Conservation (phyloP, 1,140 invertebrate genomes). For the Dendroctonus valens region DNA sequence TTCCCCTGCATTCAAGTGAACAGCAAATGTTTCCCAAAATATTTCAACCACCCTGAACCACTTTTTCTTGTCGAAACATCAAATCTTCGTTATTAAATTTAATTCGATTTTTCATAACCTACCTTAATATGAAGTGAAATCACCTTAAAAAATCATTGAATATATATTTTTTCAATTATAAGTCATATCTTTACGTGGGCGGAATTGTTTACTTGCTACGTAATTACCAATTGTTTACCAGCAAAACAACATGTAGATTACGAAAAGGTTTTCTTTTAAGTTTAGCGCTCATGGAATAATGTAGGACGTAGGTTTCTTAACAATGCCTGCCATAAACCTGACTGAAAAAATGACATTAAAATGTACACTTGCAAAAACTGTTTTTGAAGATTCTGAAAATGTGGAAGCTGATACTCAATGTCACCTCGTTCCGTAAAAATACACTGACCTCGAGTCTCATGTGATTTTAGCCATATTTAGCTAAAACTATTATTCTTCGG, state of each 20-base stretch:
- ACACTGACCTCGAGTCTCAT: conserved; percentile 11
- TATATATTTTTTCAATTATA: no score
- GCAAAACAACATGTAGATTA: conserved; percentile 4
- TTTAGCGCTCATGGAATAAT: conserved; percentile 21
- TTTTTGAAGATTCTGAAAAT: conserved; percentile 4
- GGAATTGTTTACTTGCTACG: conserved; percentile 18
- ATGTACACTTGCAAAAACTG: no score
- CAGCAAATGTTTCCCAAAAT: no score
- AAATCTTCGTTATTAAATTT: no score
- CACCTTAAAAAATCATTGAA: no score
- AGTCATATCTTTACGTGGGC: not conserved
- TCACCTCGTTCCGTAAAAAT: conserved; percentile 7
- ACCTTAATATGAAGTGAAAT: no score
- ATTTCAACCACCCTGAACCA: no score
- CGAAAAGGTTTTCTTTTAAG: conserved; percentile 23
- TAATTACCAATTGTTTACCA: conserved; percentile 15
- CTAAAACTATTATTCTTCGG: conserved; percentile 14
- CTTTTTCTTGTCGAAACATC: no score
- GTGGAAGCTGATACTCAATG: conserved; percentile 16
- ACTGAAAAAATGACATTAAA: not conserved
- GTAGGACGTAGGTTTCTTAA: conserved; percentile 17
- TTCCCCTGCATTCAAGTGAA: no score
- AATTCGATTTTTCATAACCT: no score
- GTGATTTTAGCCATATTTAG: conserved; percentile 23
- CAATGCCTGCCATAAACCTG: conserved; percentile 1